Evolutionary conservation across 1,140 invertebrate species (phyloP).

Genomic region (Halesus radiatus): DNA sequence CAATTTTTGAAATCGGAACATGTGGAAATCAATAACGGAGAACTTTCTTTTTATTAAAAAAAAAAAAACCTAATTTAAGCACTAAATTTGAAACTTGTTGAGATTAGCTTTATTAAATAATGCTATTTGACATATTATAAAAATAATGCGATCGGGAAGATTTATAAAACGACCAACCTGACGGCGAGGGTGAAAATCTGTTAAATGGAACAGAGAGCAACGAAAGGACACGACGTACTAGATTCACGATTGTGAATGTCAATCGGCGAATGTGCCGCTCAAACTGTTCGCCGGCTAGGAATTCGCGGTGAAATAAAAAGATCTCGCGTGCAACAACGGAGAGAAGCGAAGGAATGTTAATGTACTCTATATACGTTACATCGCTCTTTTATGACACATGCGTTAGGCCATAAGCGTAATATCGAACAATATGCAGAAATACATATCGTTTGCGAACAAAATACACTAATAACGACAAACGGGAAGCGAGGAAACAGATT

Average conservation of each 20-base stretch:
- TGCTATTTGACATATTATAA: background rate
- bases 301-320: conserved; percentile 43
- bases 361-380: conserved; percentile 31
- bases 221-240: too few relatives aligned
- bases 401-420: background rate
- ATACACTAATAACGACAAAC: background rate
- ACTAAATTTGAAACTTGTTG: too few relatives aligned
- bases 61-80: background rate
- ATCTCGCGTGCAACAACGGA: conserved; percentile 25
- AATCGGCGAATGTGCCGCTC: background rate
- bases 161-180: conserved; percentile 22
- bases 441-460: background rate
- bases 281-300: conserved; percentile 31
- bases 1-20: conserved; percentile 30
- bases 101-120: background rate
- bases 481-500: background rate
- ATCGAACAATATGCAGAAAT: background rate
- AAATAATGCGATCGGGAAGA: background rate
- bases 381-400: conserved; percentile 35
- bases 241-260: background rate
- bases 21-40: conserved; percentile 5
- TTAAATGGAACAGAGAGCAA: background rate
- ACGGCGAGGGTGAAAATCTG: background rate
- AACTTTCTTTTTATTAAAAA: background rate
- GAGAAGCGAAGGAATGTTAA: conserved; percentile 41